Conservation (phyloP, 2,797 vertebrate species). For the Sebastes baramenuke region DNA sequence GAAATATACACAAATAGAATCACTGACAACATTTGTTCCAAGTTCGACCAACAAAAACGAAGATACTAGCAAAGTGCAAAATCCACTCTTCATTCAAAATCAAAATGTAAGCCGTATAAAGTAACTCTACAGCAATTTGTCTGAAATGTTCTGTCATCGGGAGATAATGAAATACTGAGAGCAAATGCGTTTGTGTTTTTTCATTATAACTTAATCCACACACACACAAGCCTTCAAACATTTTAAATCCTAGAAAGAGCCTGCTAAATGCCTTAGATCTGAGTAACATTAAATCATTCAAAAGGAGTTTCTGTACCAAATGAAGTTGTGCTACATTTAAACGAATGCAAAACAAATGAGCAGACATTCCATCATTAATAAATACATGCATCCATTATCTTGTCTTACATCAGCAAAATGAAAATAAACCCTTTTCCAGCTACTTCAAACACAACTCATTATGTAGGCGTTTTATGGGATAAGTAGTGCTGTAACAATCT, state of each 20-base stretch:
- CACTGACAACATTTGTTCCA: conserved; percentile 43
- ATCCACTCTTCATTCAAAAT: conserved; percentile 55
- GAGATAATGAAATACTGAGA: conserved; percentile 40
- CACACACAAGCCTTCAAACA: conserved; percentile 36
- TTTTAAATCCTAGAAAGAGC: conserved; percentile 49
- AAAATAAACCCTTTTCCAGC: conserved; percentile 41
- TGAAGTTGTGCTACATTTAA: conserved; percentile 51
- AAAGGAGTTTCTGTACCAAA: conserved; percentile 49
- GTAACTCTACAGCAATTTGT: conserved; percentile 38
- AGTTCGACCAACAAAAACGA: conserved; percentile 56
- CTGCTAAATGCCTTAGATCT: conserved; percentile 26
- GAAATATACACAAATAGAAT: conserved; percentile 57
- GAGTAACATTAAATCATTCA: conserved; percentile 43
- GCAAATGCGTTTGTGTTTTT: conserved; percentile 22
- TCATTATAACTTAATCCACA: conserved; percentile 51
- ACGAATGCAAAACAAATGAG: conserved; percentile 47
- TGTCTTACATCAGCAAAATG: conserved; percentile 60
- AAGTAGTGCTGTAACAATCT: conserved; percentile 31
- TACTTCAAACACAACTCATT: conserved; percentile 45
- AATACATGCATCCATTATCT: conserved; percentile 79
- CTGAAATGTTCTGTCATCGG: conserved; percentile 16
- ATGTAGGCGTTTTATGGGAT: conserved; percentile 29
- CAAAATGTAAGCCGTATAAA: conserved; percentile 28
- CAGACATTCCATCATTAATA: conserved; percentile 80
- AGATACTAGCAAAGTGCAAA: conserved; percentile 63